These are phyloP conservation scores for Nesogale talazaci DNA, from an alignment of 2,113 vertebrate species.

Conservation along the genomic window DNA sequence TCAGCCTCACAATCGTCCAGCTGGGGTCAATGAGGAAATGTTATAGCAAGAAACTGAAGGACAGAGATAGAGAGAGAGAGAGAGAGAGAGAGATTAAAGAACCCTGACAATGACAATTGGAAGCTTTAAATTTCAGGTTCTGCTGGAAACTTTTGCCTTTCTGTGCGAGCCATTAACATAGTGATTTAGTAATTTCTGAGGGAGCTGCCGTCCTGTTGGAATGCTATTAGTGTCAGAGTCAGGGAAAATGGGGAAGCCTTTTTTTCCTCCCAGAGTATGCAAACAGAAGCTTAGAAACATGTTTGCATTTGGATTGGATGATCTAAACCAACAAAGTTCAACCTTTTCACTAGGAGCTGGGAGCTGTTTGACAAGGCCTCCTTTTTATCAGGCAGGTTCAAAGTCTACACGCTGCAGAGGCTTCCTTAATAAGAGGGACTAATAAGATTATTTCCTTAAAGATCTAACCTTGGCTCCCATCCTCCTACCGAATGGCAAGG, in stretches of 20 bases:
- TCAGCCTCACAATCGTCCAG: slow-evolving; percentile 55
- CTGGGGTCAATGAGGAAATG: background rate
- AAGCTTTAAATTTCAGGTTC: slow-evolving; percentile 48
- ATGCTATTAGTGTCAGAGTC: slow-evolving; percentile 51
- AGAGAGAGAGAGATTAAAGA: background rate
- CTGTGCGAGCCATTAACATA: slow-evolving; percentile 51
- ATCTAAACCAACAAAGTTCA: slow-evolving; percentile 77
- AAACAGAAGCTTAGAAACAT: slow-evolving; percentile 77
- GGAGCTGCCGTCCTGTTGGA: slow-evolving; percentile 53
- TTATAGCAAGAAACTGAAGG: background rate
- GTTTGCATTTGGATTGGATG: slow-evolving; percentile 77
- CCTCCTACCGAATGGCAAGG: slow-evolving; percentile 56
- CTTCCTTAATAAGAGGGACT: slow-evolving; percentile 70
- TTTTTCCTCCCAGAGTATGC: slow-evolving; percentile 62
- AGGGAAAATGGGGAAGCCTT: slow-evolving; percentile 47
- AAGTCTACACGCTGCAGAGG: slow-evolving; percentile 59
- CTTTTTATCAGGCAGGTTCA: slow-evolving; percentile 72
- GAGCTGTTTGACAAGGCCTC: slow-evolving; percentile 75
- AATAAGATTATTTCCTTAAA: slow-evolving; percentile 81
- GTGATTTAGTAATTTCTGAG: slow-evolving; percentile 60
- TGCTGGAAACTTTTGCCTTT: slow-evolving; percentile 23
- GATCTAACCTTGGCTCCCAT: slow-evolving; percentile 72
- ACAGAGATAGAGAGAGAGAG: background rate
- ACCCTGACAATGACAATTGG: background rate
- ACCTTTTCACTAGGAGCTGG: slow-evolving; percentile 69